phyloP scores from a whole-genome alignment of 2,797 vertebrate genomes.

The Phyllotis vaccarum region DNA sequence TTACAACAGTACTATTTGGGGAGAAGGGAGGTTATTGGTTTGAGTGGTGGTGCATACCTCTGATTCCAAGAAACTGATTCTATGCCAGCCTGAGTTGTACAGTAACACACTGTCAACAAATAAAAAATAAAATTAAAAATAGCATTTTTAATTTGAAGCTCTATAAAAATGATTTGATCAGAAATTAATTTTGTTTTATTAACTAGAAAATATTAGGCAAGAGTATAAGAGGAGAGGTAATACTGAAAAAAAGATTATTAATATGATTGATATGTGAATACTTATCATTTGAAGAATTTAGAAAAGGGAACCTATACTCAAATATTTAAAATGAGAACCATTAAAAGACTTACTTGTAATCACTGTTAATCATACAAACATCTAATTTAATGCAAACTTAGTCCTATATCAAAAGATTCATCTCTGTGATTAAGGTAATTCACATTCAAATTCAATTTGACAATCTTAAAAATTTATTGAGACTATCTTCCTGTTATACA shows the following conservation, averaged over 20 bases:
- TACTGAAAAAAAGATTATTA: not conserved
- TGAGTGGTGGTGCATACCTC: not conserved
- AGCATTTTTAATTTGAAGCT: not conserved
- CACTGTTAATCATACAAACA: not conserved
- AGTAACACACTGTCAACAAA: not conserved
- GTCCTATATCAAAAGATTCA: not conserved
- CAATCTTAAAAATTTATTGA: not conserved
- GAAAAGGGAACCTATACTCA: not conserved
- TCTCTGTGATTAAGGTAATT: not conserved
- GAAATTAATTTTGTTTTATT: not conserved
- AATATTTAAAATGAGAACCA: not conserved
- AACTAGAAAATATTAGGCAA: not conserved
- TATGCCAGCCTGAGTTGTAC: not conserved
- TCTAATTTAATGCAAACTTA: not conserved
- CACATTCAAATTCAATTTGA: not conserved
- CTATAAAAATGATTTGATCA: not conserved
- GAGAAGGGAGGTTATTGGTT: not conserved
- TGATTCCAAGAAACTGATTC: not conserved
- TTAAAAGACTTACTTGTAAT: not conserved
- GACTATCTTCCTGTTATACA: not conserved
- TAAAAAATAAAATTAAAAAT: not conserved
- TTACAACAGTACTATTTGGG: not conserved
- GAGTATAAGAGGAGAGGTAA: rapidly evolving
- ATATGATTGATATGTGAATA: not conserved
- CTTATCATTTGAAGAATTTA: not conserved